Evolutionary conservation across 2,113 vertebrate species (phyloP), one percentile per base, ranked within the genome.

Genomic region (Macquaria ambigua): DNA sequence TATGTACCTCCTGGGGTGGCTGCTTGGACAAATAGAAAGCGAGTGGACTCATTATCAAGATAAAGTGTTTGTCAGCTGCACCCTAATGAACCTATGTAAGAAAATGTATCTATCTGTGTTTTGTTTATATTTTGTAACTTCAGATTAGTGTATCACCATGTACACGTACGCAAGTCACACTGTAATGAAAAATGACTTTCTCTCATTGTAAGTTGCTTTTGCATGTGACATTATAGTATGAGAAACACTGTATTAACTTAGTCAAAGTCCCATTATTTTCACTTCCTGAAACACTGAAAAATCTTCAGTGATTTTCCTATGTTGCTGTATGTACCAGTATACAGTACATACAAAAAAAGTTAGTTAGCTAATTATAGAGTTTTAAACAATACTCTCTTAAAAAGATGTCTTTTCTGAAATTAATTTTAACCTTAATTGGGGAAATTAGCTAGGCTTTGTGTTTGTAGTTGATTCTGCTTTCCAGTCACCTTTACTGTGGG

Each of bases 1-100:
- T 77, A 43, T n/a, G 34, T 61, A 83, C 79, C 86, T 34, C 82
- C 74, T 82, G 74, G 62, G 25, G 85, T 55, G 52, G 58, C 31
- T 28, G 79, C 53, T 68, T 77, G 39, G 77, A 64, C 34, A 63
- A 71, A 72, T 66, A 74, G n/a, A 73, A 70, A 81, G 28, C 72
- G 67, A 56, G 58, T 4, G n/a, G 71, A 58, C 55, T 91, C 86
- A 61, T 86, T 90, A 86, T 53, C 53, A 21, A 84, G 82, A 91
- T 46, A 46, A 84, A 90, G 41, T 66, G 67, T 58, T 78, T 69
- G 43, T 48, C 59, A 77, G 43, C 9, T 79, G 63, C 74, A 85
- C 1, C 25, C 6, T 53, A 64, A 82, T 69, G 64, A 81, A 41
- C 25, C 53, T 5, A 1, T 64, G 28, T 5, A 16, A 79, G 53